These are phyloP conservation scores for Gobio gobio DNA, from an alignment of 2,113 vertebrate species.

Conservation along the genomic window DNA sequence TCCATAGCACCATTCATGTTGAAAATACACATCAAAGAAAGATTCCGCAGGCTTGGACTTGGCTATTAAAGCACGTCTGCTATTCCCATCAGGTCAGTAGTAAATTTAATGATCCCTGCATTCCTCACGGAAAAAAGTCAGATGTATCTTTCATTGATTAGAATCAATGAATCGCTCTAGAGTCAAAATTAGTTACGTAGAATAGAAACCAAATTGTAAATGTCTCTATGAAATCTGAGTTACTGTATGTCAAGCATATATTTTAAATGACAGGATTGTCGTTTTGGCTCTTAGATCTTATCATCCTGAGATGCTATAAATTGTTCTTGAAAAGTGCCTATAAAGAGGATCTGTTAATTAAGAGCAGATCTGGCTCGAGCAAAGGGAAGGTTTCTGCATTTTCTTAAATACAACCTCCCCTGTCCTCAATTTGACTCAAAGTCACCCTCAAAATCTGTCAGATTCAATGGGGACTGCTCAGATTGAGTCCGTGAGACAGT, in stretches of 20 bases:
- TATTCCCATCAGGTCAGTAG: constrained; percentile 21
- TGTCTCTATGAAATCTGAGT: constrained; percentile 42
- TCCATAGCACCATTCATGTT: constrained; percentile 6
- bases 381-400: constrained; percentile 12
- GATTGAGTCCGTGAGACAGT: not conserved
- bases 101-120: constrained; percentile 20
- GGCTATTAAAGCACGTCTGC: constrained; percentile 26
- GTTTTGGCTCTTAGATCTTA: constrained; percentile 52
- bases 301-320: constrained; percentile 56
- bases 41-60: not conserved
- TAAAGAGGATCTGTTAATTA: constrained; percentile 48
- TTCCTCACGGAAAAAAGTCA: constrained; percentile 1
- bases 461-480: constrained; percentile 13
- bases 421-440: constrained; percentile 44
- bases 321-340: constrained; percentile 46
- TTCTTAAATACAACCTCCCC: constrained; percentile 33
- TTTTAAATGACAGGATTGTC: constrained; percentile 26
- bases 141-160: constrained; percentile 23
- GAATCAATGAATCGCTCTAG: constrained; percentile 47
- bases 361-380: constrained; percentile 46
- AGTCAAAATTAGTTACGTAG: constrained; percentile 1
- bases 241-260: constrained; percentile 12
- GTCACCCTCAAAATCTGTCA: constrained; percentile 41
- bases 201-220: too few relatives aligned
- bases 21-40: constrained; percentile 29